These are phyloP conservation scores for Indicator maculatus DNA, from an alignment of 2,113 vertebrate genomes.

Conservation along the genomic window DNA sequence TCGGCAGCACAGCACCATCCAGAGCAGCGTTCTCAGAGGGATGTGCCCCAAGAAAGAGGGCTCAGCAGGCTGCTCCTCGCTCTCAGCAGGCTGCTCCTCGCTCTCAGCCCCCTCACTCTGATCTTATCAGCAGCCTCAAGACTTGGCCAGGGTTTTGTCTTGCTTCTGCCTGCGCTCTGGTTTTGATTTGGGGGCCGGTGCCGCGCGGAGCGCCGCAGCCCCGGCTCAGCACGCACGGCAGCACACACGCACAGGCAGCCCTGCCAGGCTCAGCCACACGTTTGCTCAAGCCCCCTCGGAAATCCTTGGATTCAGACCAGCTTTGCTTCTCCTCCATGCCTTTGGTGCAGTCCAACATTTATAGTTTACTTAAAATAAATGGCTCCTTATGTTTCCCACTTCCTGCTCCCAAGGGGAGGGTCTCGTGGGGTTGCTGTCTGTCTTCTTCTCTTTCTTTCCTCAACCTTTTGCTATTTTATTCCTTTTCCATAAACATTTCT, in stretches of 20 bases:
- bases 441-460: slow-evolving; percentile 33
- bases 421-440: slow-evolving; percentile 26
- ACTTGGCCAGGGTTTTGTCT: not conserved
- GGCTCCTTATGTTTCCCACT: slow-evolving; percentile 65
- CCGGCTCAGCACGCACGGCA: not conserved
- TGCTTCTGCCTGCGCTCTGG: not conserved
- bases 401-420: slow-evolving; percentile 33
- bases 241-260: not conserved
- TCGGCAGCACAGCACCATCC: accelerated
- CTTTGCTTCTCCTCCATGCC: slow-evolving; percentile 50
- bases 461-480: slow-evolving; percentile 18
- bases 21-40: not conserved
- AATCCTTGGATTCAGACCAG: slow-evolving; percentile 59
- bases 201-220: not conserved
- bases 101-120: not conserved
- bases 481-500: slow-evolving; percentile 40
- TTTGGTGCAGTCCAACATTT: slow-evolving; percentile 61
- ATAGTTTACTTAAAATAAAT: slow-evolving; percentile 73
- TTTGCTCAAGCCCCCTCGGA: slow-evolving; percentile 56
- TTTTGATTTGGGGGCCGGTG: slow-evolving; percentile 52
- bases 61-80: not conserved
- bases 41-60: accelerated
- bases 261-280: slow-evolving; percentile 57
- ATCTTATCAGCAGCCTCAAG: not conserved
- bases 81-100: not conserved